Evolutionary conservation across 2,888 invertebrate species (phyloP).

Genomic region (Gymnocheta viridis): DNA sequence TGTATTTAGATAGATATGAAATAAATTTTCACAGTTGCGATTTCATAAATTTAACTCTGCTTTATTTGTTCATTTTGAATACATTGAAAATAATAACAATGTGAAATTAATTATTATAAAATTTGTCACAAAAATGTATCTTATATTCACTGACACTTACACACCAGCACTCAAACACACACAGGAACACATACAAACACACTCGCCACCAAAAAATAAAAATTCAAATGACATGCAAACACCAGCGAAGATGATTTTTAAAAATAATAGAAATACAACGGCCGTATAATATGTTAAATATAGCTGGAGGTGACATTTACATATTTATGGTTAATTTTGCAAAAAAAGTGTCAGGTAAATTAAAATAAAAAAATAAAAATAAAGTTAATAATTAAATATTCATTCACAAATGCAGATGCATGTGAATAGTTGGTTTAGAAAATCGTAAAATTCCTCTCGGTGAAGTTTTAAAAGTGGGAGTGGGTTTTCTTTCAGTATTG

Average conservation of each 20-base stretch:
- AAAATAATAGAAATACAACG: conserved; percentile 18
- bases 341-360: background rate
- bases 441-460: background rate
- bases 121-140: conserved; percentile 27
- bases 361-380: background rate
- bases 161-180: background rate
- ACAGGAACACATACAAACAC: background rate
- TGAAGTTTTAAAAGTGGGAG: background rate
- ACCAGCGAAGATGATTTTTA: background rate
- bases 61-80: background rate
- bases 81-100: background rate
- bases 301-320: conserved; percentile 33
- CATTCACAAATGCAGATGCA: background rate
- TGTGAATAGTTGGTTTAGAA: background rate
- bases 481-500: background rate
- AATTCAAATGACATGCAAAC: conserved; percentile 23
- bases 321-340: conserved; percentile 24
- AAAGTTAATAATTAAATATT: background rate
- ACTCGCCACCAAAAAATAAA: background rate
- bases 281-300: background rate
- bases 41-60: background rate
- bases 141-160: background rate
- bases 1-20: background rate
- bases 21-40: background rate
- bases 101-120: conserved; percentile 18